These are phyloP conservation scores for Deilephila porcellus DNA, from an alignment of 2,888 invertebrate species.

Conservation along the genomic window DNA sequence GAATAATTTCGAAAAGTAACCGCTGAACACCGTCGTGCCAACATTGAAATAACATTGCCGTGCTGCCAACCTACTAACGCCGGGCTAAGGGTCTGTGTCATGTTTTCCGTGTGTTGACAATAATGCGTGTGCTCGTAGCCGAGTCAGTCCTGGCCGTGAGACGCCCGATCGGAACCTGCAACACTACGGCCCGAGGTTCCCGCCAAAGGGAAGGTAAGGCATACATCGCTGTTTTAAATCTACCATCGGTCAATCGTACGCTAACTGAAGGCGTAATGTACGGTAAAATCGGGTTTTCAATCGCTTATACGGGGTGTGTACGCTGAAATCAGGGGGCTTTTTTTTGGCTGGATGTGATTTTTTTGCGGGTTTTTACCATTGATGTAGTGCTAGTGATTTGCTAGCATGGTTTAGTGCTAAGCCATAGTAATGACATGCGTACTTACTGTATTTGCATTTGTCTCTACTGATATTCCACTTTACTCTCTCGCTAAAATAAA, in stretches of 20 bases:
- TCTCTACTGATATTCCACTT: not conserved
- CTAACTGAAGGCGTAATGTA: constrained; percentile 21
- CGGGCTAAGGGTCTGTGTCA: constrained; percentile 51
- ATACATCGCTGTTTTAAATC: constrained; percentile 25
- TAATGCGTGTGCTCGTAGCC: constrained; percentile 82
- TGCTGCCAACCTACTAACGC: constrained; percentile 43
- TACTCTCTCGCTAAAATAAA: not conserved
- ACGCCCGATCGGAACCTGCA: constrained; percentile 93
- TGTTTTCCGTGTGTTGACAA: constrained; percentile 50
- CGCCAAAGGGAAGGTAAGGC: constrained; percentile 92
- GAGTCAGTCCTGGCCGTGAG: constrained; percentile 94
- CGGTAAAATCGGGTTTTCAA: constrained; percentile 9
- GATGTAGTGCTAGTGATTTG: constrained; percentile 26
- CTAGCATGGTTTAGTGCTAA: constrained; percentile 24
- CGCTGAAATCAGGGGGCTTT: constrained; percentile 28
- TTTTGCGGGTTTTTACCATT: constrained; percentile 34
- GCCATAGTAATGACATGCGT: not conserved
- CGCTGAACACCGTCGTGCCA: constrained; percentile 20
- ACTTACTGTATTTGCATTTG: constrained; percentile 9
- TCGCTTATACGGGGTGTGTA: constrained; percentile 28
- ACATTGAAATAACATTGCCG: constrained; percentile 20
- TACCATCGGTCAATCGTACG: not conserved
- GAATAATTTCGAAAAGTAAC: constrained; percentile 19
- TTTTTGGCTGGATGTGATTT: constrained; percentile 29
- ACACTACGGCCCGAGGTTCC: constrained; percentile 95